Conservation (phyloP, 2,113 vertebrate genomes). For the Lycaon pictus region DNA sequence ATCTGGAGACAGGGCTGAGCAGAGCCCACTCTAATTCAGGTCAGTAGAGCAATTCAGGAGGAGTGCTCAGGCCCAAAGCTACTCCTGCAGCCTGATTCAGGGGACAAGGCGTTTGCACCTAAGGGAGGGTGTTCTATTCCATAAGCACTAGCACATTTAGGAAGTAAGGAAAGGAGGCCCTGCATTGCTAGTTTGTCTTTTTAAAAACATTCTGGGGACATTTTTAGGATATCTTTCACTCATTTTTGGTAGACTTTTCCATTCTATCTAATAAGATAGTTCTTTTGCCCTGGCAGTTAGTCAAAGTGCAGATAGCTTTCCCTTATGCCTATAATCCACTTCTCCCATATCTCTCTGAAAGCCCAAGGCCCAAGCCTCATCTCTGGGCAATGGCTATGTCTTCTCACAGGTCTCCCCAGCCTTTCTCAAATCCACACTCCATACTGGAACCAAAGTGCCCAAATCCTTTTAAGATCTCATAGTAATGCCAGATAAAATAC, state of each 20-base stretch:
- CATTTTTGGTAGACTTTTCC: background rate
- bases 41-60: background rate
- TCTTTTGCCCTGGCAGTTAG: background rate
- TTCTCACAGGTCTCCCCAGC: background rate
- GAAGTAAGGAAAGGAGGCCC: too few species aligned
- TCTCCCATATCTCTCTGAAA: background rate
- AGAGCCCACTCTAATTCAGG: background rate
- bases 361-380: background rate
- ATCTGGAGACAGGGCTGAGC: background rate
- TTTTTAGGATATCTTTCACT: background rate
- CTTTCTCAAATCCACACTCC: background rate
- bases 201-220: background rate
- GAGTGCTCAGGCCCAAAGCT: background rate
- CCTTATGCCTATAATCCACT: background rate
- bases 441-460: background rate
- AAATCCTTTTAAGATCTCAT: background rate
- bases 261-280: background rate
- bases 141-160: rapidly evolving
- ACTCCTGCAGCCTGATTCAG: background rate
- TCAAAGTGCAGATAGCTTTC: background rate
- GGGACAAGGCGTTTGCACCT: background rate
- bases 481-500: background rate
- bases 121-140: background rate
- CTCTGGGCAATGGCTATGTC: background rate
- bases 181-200: background rate